Evolutionary conservation across 2,888 invertebrate genomes (phyloP), one percentile per base, ranked within the genome.

Genomic region (Cepaea hortensis): DNA sequence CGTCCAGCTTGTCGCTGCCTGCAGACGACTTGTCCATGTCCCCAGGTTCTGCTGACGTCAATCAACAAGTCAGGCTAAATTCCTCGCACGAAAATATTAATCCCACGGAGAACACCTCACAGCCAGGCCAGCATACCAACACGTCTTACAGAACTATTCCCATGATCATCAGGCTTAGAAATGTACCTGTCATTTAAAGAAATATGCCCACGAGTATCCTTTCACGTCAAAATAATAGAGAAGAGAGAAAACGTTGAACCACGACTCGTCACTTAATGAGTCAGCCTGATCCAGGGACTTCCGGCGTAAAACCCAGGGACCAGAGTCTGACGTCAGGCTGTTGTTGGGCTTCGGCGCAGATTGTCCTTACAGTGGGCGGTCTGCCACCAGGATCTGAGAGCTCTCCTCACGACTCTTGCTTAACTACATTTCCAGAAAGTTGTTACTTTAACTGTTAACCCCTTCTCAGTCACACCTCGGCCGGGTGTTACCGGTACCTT

Each of bases 41-140:
- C 80, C 75, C 46, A 75, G 61, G 81, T 68, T 65, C n/a, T 61
- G 88, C 87, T 89, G 88, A 89, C 89, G 89, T 89, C 89, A 87
- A 86, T 85, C 87, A 85, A 83, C 87, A 87, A 87, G 87, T 88
- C 85, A 73, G 86, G 85, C 85, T 87, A 77, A 75, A 87, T 79
- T 70, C 15, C 72, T 68, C 13, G 35, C 35, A 35, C 35, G 35
- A 35, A 35, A 35, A 35, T 35, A 35, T n/a, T 11, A 81, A 6
- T 18, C 70, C 13, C 11, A 72, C 48, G 46, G 76, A 50, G 15
- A 76, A 72, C 13, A 18, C 13, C 9, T 18, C 18, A 18, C 6
- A 55, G 11, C 11, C 55, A 55, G 11, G 6, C 55, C 11, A 55
- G 7, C 55, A 55, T 55, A 9, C 55, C 55, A 55, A 55, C 55